phyloP scores from a whole-genome alignment of 2,113 vertebrate species.

The Potamarius usumacintae region DNA sequence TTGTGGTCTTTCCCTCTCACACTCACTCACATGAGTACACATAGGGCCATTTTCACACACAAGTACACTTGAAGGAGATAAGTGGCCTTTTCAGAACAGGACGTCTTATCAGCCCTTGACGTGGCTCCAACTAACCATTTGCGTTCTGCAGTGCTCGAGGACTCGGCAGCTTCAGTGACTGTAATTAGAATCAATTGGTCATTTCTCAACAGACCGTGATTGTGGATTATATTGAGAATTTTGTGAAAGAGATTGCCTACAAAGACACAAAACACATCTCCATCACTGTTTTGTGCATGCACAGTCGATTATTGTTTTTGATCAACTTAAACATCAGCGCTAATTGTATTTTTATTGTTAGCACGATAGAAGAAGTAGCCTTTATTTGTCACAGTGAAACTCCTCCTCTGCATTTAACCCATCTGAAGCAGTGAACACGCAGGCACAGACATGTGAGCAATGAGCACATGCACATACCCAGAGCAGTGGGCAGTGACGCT shows the following conservation, averaged over 20 bases:
- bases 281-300: background rate
- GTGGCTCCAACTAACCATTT: background rate
- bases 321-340: background rate
- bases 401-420: too few species aligned
- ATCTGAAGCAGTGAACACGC: too few species aligned
- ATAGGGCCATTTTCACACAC: slow-evolving; percentile 17
- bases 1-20: slow-evolving; percentile 7
- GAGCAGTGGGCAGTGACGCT: too few species aligned
- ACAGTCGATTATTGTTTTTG: background rate
- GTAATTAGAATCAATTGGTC: slow-evolving; percentile 23
- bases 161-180: background rate
- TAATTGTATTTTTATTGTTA: background rate
- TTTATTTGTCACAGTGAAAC: too few species aligned
- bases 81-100: slow-evolving; percentile 17
- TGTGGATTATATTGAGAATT: slow-evolving; percentile 1
- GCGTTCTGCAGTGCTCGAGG: background rate
- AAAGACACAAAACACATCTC: background rate
- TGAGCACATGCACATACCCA: too few species aligned
- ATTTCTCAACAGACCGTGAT: background rate
- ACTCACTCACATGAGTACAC: slow-evolving; percentile 50
- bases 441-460: too few species aligned
- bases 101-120: slow-evolving; percentile 25
- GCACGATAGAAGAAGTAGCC: too few species aligned
- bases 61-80: slow-evolving; percentile 15
- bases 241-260: background rate